Base-by-base conservation (phyloP, 2,888 invertebrate species). In the Drosophila diplacantha region DNA sequence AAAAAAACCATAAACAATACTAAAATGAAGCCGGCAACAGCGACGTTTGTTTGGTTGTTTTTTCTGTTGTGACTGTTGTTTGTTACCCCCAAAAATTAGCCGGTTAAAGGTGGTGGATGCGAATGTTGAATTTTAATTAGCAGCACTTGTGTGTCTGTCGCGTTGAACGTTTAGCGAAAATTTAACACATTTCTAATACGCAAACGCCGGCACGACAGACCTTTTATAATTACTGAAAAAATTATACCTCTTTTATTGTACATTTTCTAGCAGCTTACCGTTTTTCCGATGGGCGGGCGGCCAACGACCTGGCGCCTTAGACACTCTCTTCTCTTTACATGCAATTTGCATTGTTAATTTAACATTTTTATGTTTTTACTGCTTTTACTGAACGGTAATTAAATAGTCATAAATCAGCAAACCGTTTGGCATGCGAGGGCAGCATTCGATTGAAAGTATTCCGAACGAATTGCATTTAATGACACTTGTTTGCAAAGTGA, bases 341-440 rank as follows among this genome's bases (percentile, higher is more conserved):
- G 55, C 37, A 37, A 76, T 76, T 76, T 76, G 81, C 76, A 76
- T 76, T 80, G 74, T 80, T 76, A 70, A 76, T 77, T 70, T 72
- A 65, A 38, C 55, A 55, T 55, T 55, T 55, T 38, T 52, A 29
- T 53, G 34, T 31, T 32, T 61, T 43, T 62, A 31, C 22, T 12
- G 47, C 20, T 12, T 18, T 38, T 39, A 20, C 31, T 18, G 37
- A 64, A 29, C 22, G 54, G 64, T 55, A 55, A 63, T 55, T 64
- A 63, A 64, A 64, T 26, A 29, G 63, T 46, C 56, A 50, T 62
- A 61, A 61, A 62, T 62, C 44, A 64, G 24, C 31, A 29, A 61
- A 20, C 26, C 22, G 54, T 54, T 41, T 51, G 63, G 71, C 64
- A 69, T 70, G 58, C 50, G 49, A 59, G 47, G 59, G 59, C 41